phyloP scores from a whole-genome alignment of 2,113 vertebrate species.

The Leucoraja erinaceus region DNA sequence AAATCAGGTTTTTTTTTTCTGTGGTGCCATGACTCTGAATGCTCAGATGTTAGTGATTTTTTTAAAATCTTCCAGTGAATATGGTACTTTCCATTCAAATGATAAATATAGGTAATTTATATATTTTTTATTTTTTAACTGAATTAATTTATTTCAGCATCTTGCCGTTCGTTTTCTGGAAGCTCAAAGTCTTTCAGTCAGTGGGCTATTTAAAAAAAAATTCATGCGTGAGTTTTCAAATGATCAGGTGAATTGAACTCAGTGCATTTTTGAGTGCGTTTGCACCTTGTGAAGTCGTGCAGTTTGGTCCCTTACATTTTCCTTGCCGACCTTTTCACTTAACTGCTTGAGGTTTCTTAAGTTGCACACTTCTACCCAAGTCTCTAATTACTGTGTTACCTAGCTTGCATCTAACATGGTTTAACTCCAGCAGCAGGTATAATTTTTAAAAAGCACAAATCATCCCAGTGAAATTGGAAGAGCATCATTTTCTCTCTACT shows the following conservation, averaged over 20 bases:
- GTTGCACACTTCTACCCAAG: neutral
- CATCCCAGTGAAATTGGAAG: neutral
- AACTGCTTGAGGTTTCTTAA: neutral
- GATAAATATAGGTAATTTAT: neutral
- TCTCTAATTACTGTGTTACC: neutral
- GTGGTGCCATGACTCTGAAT: constrained; percentile 5
- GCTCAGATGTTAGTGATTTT: neutral
- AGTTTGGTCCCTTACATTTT: neutral
- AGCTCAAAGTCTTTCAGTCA: neutral
- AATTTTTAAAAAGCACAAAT: neutral
- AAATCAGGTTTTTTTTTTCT: constrained; percentile 48
- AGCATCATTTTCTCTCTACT: neutral
- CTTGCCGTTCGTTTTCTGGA: neutral
- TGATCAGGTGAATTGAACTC: neutral
- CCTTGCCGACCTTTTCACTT: neutral
- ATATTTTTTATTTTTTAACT: constrained; percentile 1
- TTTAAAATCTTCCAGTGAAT: neutral
- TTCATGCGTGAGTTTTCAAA: neutral
- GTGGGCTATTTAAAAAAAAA: neutral
- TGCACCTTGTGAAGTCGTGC: neutral
- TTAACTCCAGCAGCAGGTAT: neutral
- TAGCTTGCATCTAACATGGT: neutral
- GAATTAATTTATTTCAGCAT: neutral
- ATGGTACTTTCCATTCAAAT: neutral
- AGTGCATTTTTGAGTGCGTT: neutral